These are phyloP conservation scores for Cephalophus harveyi DNA, from an alignment of 2,113 vertebrate species.

Conservation along the genomic window DNA sequence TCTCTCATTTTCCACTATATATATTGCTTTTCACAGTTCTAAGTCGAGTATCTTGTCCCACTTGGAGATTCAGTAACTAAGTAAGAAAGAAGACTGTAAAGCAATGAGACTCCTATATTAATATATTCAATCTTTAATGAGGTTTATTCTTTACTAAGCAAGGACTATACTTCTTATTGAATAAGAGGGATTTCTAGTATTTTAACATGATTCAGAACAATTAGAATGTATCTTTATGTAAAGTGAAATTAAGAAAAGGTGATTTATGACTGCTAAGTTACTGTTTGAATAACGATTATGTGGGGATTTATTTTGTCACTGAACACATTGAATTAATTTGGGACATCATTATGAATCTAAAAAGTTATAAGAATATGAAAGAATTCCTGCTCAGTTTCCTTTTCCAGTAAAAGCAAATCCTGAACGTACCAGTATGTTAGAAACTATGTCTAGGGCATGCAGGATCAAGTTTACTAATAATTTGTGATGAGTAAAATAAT, in stretches of 20 bases:
- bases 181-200: not conserved
- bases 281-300: not conserved
- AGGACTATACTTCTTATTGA: not conserved
- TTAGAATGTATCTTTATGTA: not conserved
- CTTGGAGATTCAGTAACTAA: not conserved
- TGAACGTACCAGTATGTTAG: not conserved
- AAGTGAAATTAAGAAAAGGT: not conserved
- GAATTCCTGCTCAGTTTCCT: not conserved
- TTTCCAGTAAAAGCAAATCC: not conserved
- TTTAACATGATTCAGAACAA: not conserved
- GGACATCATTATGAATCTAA: not conserved
- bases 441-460: not conserved
- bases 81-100: not conserved
- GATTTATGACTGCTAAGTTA: not conserved
- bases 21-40: not conserved
- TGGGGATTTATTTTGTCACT: not conserved
- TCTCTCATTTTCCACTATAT: not conserved
- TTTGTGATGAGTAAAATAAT: not conserved
- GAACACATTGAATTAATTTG: not conserved
- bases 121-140: not conserved
- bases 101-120: not conserved
- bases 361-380: not conserved
- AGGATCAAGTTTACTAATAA: not conserved
- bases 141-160: not conserved
- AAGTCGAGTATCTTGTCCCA: not conserved